These are phyloP conservation scores for Cinclus cinclus DNA, from an alignment of 2,113 vertebrate species.

Conservation along the genomic window DNA sequence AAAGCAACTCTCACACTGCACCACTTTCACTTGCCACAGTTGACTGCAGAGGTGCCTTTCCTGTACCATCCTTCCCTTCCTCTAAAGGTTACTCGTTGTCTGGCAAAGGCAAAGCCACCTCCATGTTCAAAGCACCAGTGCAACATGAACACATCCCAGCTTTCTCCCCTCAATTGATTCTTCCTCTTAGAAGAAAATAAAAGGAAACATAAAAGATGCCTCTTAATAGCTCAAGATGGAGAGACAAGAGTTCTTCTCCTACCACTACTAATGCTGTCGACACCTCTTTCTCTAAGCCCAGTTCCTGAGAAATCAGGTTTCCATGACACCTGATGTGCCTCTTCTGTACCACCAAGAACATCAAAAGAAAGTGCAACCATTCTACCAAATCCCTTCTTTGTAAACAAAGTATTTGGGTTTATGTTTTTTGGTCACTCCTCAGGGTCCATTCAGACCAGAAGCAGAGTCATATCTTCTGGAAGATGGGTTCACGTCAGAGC, in stretches of 20 bases:
- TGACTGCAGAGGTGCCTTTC: background rate
- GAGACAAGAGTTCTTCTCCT: background rate
- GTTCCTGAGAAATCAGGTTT: background rate
- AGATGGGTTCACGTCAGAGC: background rate
- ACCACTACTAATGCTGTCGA: background rate
- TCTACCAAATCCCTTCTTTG: background rate
- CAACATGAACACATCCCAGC: background rate
- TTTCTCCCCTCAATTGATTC: background rate
- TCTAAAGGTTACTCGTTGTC: background rate
- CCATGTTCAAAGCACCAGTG: background rate
- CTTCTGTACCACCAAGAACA: background rate
- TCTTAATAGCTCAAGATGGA: background rate
- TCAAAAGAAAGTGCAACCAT: background rate
- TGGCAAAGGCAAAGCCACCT: background rate
- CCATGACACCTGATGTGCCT: background rate
- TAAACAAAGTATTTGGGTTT: background rate
- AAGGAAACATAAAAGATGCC: background rate
- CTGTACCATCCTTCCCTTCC: background rate
- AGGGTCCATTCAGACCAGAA: background rate
- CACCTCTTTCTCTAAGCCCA: background rate
- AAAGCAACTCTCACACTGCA: background rate
- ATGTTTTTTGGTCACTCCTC: background rate
- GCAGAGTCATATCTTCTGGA: background rate
- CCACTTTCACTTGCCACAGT: accelerated
- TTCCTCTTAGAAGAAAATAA: background rate